These are phyloP conservation scores for Eupithecia centaureata DNA, from an alignment of 2,888 invertebrate species.

Conservation along the genomic window DNA sequence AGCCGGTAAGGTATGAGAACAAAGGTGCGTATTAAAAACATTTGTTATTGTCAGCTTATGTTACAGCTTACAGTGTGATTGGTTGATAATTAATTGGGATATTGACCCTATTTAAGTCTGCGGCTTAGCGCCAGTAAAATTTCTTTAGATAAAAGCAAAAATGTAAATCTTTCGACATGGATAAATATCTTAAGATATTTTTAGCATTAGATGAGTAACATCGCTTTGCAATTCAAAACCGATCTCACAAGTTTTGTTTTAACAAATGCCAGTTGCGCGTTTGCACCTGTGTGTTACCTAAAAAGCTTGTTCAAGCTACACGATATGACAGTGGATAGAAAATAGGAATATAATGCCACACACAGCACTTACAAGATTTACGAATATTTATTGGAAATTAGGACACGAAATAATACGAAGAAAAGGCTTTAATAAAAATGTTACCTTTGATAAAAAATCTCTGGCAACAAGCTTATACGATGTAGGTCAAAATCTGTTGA, in stretches of 20 bases:
- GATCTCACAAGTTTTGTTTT: conserved; percentile 29
- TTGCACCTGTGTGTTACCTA: conserved; percentile 35
- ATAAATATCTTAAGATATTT: not conserved
- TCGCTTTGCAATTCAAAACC: conserved; percentile 3
- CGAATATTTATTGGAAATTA: not conserved
- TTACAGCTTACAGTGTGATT: not conserved
- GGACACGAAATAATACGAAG: not conserved
- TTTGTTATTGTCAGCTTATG: conserved; percentile 3
- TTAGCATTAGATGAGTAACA: conserved; percentile 1
- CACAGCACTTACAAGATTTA: too few relatives aligned
- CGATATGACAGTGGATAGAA: not conserved
- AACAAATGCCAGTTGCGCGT: conserved; percentile 36
- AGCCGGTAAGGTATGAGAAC: not conserved
- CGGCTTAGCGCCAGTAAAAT: not conserved
- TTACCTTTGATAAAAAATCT: not conserved
- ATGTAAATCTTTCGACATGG: not conserved
- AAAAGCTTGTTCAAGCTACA: not conserved
- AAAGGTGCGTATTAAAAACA: not conserved
- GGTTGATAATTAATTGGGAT: not conserved
- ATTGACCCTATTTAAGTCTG: not conserved
- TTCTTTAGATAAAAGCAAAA: not conserved
- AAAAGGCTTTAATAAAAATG: not conserved
- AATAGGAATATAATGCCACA: not conserved
- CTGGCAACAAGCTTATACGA: too few relatives aligned
- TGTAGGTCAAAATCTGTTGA: too few relatives aligned